These are phyloP conservation scores for Clarias macrocephalus DNA, from an alignment of 2,113 vertebrate genomes.

Conservation along the genomic window DNA sequence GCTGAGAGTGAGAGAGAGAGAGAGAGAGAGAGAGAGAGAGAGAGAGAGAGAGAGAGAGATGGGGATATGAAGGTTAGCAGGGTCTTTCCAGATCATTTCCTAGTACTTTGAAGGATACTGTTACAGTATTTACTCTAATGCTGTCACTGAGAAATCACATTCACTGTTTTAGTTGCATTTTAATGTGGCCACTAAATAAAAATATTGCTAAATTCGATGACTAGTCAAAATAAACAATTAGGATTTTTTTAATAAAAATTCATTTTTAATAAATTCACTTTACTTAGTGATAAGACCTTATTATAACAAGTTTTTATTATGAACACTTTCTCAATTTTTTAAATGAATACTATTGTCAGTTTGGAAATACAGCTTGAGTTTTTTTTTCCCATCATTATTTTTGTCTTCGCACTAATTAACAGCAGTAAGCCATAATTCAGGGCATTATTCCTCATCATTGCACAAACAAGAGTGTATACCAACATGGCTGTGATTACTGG, in stretches of 20 bases:
- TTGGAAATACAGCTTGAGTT: neutral
- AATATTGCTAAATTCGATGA: neutral
- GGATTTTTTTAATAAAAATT: neutral
- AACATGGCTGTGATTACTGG: too few relatives aligned
- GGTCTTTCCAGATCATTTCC: neutral
- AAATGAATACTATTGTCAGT: neutral
- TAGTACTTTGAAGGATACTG: neutral
- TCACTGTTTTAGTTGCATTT: neutral
- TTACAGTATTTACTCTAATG: neutral
- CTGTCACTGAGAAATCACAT: neutral
- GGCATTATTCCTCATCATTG: neutral
- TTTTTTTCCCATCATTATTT: neutral
- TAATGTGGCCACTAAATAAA: neutral
- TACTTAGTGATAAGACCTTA: neutral
- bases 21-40: slow-evolving; percentile 3
- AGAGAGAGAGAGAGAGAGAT: slow-evolving; percentile 2
- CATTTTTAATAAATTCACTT: neutral
- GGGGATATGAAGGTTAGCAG: neutral
- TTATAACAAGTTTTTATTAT: neutral
- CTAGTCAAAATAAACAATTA: neutral
- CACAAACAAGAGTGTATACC: neutral
- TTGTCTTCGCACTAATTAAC: neutral
- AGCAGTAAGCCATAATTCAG: neutral
- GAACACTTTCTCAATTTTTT: neutral
- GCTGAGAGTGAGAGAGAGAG: neutral